These are phyloP conservation scores for Drosophila infuscata DNA, from an alignment of 2,888 invertebrate genomes.

Conservation along the genomic window DNA sequence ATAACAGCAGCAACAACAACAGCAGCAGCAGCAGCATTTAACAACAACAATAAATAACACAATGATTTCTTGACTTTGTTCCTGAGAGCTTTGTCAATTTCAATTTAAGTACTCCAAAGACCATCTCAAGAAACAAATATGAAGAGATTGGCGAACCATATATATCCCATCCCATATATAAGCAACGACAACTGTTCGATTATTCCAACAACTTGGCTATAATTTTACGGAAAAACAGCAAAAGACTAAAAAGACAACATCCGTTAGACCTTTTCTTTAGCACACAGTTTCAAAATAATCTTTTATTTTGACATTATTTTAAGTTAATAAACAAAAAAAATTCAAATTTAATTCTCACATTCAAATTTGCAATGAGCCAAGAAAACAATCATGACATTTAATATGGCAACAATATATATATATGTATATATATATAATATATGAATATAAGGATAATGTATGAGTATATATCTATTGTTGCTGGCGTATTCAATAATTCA, in stretches of 20 bases:
- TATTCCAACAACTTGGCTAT: neutral
- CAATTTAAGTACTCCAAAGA: neutral
- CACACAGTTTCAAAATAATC: neutral
- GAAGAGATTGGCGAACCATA: neutral
- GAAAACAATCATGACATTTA: neutral
- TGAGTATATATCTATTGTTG: neutral
- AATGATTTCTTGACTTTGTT: neutral
- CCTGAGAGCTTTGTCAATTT: neutral
- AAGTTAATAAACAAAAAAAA: too few relatives aligned
- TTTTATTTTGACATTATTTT: neutral
- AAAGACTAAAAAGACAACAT: neutral
- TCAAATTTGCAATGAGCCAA: neutral
- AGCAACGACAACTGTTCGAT: neutral
- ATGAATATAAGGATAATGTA: neutral
- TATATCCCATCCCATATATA: too few relatives aligned
- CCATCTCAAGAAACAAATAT: neutral
- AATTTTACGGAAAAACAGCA: neutral
- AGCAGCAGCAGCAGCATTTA: neutral
- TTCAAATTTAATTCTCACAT: too few relatives aligned
- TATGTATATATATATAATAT: neutral
- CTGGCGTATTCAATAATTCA: neutral
- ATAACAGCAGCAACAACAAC: neutral
- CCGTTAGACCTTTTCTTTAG: neutral
- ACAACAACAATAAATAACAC: neutral
- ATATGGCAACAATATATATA: neutral